Evolutionary conservation across 1,140 invertebrate genomes (phyloP).

Genomic region (Drosophila sechellia): DNA sequence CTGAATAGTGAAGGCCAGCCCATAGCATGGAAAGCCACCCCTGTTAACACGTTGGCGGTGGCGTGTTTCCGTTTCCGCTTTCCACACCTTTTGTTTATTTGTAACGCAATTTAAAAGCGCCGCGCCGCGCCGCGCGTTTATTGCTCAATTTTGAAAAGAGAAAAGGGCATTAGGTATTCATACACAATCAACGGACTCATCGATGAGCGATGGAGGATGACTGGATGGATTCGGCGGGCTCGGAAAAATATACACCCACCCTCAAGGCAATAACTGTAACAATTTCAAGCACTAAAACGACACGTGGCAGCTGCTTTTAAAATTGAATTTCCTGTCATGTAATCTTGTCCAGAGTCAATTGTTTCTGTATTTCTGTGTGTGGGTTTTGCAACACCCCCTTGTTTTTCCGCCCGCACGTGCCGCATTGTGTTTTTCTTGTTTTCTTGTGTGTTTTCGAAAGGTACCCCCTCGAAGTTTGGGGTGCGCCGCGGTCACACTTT

Average conservation of each 20-base stretch:
- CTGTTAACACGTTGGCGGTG: slow-evolving; percentile 75
- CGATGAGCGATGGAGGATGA: slow-evolving; percentile 47
- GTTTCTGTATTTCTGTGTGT: slow-evolving; percentile 61
- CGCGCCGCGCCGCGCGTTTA: slow-evolving; percentile 43
- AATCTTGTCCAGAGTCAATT: slow-evolving; percentile 84
- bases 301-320: slow-evolving; percentile 85
- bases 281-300: slow-evolving; percentile 84
- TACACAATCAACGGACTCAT: slow-evolving; percentile 46
- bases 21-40: slow-evolving; percentile 47
- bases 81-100: slow-evolving; percentile 63
- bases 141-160: slow-evolving; percentile 71
- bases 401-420: slow-evolving; percentile 42
- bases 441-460: slow-evolving; percentile 8
- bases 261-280: slow-evolving; percentile 71
- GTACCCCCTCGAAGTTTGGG: slow-evolving; percentile 12
- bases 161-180: slow-evolving; percentile 74
- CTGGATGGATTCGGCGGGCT: slow-evolving; percentile 15
- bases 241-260: slow-evolving; percentile 31
- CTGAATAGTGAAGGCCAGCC: neutral
- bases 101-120: slow-evolving; percentile 66
- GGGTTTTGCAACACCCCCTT: neutral
- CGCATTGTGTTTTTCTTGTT: slow-evolving; percentile 6
- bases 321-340: slow-evolving; percentile 84
- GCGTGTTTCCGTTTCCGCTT: slow-evolving; percentile 68
- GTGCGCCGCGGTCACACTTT: slow-evolving; percentile 56